A percentile compares a stretch with the other conserved stretches of the same genome.
Evolutionary conservation across 1,140 invertebrate genomes (phyloP).

Genomic region (Drosophila nigromelanica): DNA sequence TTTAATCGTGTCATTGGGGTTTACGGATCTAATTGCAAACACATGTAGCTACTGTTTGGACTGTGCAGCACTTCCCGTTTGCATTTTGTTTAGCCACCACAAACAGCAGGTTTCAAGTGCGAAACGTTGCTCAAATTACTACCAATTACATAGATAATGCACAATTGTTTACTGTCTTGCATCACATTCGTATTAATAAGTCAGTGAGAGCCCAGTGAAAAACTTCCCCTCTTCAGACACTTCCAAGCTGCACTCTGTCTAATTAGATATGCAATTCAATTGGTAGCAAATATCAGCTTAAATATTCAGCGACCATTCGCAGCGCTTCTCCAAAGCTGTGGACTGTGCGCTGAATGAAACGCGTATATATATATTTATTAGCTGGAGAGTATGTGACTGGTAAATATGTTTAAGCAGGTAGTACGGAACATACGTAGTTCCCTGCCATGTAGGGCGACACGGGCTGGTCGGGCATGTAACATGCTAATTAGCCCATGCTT

Average conservation of each 20-base stretch:
- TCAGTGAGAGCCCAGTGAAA: neutral
- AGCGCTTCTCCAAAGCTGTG: neutral
- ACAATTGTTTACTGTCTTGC: conserved; percentile 72
- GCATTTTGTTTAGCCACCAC: conserved; percentile 68
- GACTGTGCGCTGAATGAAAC: neutral
- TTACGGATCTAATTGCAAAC: conserved; percentile 34
- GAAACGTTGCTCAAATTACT: conserved; percentile 72
- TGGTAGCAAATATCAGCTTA: conserved; percentile 56
- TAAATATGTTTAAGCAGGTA: conserved; percentile 10
- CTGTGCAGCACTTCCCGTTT: conserved; percentile 32
- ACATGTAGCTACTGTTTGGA: conserved; percentile 29
- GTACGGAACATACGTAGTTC: conserved; percentile 50
- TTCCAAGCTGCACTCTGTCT: conserved; percentile 44
- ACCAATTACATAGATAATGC: conserved; percentile 69
- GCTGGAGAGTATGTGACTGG: neutral
- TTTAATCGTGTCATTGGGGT: conserved; percentile 19
- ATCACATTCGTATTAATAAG: conserved; percentile 74
- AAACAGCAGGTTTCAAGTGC: conserved; percentile 67
- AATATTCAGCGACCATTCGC: conserved; percentile 1
- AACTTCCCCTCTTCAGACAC: neutral
- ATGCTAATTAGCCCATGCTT: conserved; percentile 75
- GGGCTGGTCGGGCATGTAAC: conserved; percentile 56
- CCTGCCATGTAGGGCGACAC: conserved; percentile 67
- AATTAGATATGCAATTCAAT: conserved; percentile 78
- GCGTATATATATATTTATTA: conserved; percentile 9